Percentiles rank a stretch among this genome's conserved stretches.
Evolutionary conservation across 2,113 vertebrate species (phyloP).

Genomic region (Axis porcinus): DNA sequence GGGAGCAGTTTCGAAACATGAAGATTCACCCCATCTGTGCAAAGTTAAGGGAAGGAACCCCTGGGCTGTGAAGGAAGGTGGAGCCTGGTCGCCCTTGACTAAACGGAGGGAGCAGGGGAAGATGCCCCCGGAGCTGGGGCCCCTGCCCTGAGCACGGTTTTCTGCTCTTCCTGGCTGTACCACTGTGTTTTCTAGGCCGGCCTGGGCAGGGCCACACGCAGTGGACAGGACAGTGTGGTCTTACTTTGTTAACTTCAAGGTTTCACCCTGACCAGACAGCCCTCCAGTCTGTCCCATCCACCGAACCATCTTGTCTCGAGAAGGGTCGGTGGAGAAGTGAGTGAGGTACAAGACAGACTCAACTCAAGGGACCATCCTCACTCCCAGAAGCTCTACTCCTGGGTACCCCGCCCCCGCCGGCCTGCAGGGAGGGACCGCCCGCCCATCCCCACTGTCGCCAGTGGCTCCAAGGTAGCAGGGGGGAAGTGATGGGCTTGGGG

Average conservation of each 20-base stretch:
- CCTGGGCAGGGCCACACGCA: neutral
- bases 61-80: neutral
- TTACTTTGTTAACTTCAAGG: neutral
- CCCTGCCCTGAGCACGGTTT: neutral
- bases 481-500: neutral
- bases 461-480: fast-evolving
- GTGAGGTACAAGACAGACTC: neutral
- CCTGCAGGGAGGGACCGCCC: too few relatives aligned
- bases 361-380: neutral
- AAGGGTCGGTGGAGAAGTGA: neutral
- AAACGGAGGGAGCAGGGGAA: neutral
- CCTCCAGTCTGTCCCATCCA: neutral
- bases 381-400: neutral
- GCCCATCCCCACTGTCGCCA: fast-evolving
- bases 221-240: neutral
- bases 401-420: neutral
- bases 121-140: neutral
- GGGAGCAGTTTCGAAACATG: neutral
- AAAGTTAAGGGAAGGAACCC: neutral
- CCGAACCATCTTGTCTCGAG: neutral
- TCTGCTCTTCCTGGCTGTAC: neutral
- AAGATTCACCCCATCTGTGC: neutral
- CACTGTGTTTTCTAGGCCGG: neutral
- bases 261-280: neutral
- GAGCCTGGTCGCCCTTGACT: neutral